phyloP scores from a whole-genome alignment of 1,140 invertebrate species.

The Adoxophyes honmai region DNA sequence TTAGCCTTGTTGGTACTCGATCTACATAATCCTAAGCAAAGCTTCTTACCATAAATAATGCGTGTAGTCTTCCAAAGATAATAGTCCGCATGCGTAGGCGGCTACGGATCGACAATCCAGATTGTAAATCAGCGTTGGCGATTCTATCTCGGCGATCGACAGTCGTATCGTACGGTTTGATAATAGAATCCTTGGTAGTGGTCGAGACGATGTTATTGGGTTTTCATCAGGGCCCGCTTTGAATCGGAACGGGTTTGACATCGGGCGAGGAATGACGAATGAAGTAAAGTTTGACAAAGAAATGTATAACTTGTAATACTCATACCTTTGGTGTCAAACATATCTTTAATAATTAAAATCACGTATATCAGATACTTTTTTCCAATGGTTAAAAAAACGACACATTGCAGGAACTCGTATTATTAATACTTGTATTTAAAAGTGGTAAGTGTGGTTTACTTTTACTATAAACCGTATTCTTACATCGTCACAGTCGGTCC shows the following conservation, averaged over 20 bases:
- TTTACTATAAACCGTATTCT: too few relatives aligned
- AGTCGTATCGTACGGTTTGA: slow-evolving; percentile 11
- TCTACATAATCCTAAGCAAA: slow-evolving; percentile 71
- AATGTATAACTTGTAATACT: too few relatives aligned
- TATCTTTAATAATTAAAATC: too few relatives aligned
- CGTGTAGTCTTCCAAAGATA: slow-evolving; percentile 65
- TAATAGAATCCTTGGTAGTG: slow-evolving; percentile 12
- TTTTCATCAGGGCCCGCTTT: slow-evolving; percentile 5
- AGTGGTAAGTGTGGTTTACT: too few relatives aligned
- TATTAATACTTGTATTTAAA: too few relatives aligned
- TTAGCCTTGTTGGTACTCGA: slow-evolving; percentile 65
- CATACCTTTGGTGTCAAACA: too few relatives aligned
- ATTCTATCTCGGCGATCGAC: slow-evolving; percentile 14
- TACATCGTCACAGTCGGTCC: too few relatives aligned
- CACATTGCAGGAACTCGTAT: too few relatives aligned
- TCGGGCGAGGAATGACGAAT: too few relatives aligned
- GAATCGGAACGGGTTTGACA: slow-evolving; percentile 6
- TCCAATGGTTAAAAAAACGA: too few relatives aligned
- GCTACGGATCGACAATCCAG: slow-evolving; percentile 65
- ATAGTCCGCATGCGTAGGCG: slow-evolving; percentile 64
- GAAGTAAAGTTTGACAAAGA: too few relatives aligned
- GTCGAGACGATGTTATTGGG: slow-evolving; percentile 1
- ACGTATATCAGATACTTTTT: too few relatives aligned
- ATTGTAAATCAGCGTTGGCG: slow-evolving; percentile 66
- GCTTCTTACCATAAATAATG: slow-evolving; percentile 76